These are phyloP conservation scores for Capromys pilorides DNA, from an alignment of 2,797 vertebrate species.

Conservation along the genomic window DNA sequence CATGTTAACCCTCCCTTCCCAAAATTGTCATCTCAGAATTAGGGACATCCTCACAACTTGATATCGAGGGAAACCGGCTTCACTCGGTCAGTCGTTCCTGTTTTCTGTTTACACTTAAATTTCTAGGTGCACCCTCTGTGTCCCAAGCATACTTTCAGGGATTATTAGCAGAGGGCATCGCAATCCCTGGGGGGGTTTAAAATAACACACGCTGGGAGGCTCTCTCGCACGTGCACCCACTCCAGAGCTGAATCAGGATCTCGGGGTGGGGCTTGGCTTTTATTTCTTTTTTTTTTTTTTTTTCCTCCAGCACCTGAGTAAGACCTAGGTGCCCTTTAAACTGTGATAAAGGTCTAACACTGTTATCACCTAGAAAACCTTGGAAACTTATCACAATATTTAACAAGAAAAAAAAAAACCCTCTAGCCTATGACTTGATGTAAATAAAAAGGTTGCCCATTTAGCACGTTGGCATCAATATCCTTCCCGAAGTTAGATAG, in stretches of 20 bases:
- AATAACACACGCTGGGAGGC: neutral
- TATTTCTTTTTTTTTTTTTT: too few species aligned
- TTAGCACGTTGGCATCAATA: neutral
- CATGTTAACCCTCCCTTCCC: neutral
- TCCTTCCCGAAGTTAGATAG: slow-evolving; percentile 33
- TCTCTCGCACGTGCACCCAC: neutral
- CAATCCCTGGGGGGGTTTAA: neutral
- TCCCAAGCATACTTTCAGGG: neutral
- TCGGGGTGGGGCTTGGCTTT: neutral
- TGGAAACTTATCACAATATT: neutral
- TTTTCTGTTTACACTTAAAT: neutral
- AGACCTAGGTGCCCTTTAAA: neutral
- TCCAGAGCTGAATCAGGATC: neutral
- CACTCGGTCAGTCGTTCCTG: neutral
- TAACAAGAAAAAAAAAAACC: neutral
- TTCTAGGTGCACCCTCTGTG: neutral
- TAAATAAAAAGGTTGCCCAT: neutral
- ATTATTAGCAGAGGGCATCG: neutral
- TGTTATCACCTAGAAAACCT: slow-evolving; percentile 2
- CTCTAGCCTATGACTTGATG: neutral
- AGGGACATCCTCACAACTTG: neutral
- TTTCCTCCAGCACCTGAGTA: neutral
- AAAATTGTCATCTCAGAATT: slow-evolving; percentile 2
- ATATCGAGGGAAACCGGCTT: neutral
- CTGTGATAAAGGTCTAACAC: slow-evolving; percentile 26